Base-by-base conservation (phyloP, 2,888 invertebrate species). In the Timema podura region DNA sequence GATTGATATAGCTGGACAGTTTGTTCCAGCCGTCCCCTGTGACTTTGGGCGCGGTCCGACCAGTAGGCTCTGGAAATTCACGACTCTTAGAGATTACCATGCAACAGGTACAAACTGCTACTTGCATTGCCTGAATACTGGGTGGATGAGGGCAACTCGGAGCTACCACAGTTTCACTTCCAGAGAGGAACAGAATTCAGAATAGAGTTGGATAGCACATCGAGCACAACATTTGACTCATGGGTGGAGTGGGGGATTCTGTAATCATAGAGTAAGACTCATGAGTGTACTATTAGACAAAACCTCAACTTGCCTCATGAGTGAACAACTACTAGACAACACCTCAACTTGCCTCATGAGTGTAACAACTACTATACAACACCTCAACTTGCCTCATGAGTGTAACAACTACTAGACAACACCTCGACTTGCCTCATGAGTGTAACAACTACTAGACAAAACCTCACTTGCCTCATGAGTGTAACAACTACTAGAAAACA, bases 11-110 rank as follows among this genome's bases (percentile, higher is more conserved):
- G 49, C 75, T 74, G 68, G 67, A 75, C 57, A 76, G 74, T 70
- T 76, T 76, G 71, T 81, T 81, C 76, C 80, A 79, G 75, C 82
- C 82, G 77, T 81, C 81, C 70, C 82, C 82, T 73, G 79, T 81
- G 76, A 79, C 76, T 77, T 80, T 81, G 70, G 82, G 82, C 74
- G 79, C 79, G 67, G 81, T 79, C 69, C 78, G 79, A 75, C 82
- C 82, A 70, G 81, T 80, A 74, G 82, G 81, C 77, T 82, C 82
- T 82, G 79, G 74, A 78, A 78, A 68, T 65, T 49, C 67, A 57
- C 30, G 30, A 30, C 30, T 30, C 30, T 30, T 30, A 30, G 30
- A 30, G 30, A 30, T 3, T 30, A 51, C 67, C 70, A 49, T 61
- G 16, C 2, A 46, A 48, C 47, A 64, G 30, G 30, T 30, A 30